These are phyloP conservation scores for Takifugu ocellatus DNA, from an alignment of 2,797 vertebrate genomes.

Conservation along the genomic window DNA sequence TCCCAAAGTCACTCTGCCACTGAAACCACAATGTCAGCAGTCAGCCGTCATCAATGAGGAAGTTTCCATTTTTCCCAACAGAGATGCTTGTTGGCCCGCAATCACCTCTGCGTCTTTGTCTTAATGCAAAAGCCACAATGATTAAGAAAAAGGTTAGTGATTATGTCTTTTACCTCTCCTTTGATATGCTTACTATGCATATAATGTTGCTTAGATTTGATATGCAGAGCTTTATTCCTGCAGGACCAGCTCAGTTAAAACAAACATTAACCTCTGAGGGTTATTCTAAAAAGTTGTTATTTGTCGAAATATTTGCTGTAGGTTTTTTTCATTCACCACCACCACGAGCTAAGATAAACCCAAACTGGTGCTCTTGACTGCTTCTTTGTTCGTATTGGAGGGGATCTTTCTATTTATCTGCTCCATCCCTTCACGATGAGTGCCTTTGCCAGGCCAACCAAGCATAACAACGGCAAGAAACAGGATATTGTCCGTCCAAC, in stretches of 20 bases:
- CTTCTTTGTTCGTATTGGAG: too few relatives aligned
- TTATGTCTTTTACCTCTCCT: slow-evolving; percentile 53
- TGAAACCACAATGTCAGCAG: slow-evolving; percentile 62
- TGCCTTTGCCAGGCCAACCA: slow-evolving; percentile 31
- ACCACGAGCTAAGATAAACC: too few relatives aligned
- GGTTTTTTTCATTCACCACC: too few relatives aligned
- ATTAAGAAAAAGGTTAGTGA: slow-evolving; percentile 48
- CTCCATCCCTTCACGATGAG: too few relatives aligned
- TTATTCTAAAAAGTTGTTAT: too few relatives aligned
- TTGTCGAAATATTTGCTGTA: too few relatives aligned
- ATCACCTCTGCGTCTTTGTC: slow-evolving; percentile 56
- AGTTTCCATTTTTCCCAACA: slow-evolving; percentile 53
- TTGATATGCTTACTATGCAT: slow-evolving; percentile 48
- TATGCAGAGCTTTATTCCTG: slow-evolving; percentile 39
- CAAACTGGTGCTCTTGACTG: too few relatives aligned
- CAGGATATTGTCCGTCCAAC: slow-evolving; percentile 33
- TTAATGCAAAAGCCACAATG: slow-evolving; percentile 29
- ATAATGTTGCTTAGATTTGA: slow-evolving; percentile 48
- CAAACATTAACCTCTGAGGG: too few relatives aligned
- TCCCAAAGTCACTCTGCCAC: slow-evolving; percentile 73
- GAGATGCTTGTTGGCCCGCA: slow-evolving; percentile 47
- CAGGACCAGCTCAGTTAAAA: slow-evolving; percentile 13
- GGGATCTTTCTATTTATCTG: too few relatives aligned
- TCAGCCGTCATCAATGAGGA: slow-evolving; percentile 52
- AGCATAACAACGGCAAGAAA: slow-evolving; percentile 16